These are phyloP conservation scores for Diorhabda elongata DNA, from an alignment of 1,140 invertebrate species.

Conservation along the genomic window DNA sequence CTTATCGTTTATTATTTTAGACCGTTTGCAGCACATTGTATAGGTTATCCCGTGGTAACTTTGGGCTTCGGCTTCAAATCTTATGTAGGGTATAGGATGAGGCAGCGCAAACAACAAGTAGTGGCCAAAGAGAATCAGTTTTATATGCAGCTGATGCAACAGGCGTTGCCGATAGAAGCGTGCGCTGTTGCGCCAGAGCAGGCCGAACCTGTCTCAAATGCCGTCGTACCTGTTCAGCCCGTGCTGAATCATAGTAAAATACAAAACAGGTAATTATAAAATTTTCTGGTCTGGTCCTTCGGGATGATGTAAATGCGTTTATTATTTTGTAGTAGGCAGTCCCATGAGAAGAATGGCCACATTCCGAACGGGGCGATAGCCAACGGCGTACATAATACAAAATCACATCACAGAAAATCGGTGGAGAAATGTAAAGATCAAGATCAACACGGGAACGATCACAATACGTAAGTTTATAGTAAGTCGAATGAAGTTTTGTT, in stretches of 20 bases:
- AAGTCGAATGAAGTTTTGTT: neutral
- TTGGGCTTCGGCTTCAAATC: constrained; percentile 96
- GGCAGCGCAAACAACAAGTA: constrained; percentile 87
- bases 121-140: constrained; percentile 95
- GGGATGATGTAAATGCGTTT: too few species aligned
- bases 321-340: constrained; percentile 7
- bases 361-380: constrained; percentile 42
- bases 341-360: constrained; percentile 43
- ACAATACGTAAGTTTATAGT: constrained; percentile 17
- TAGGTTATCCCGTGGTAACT: constrained; percentile 93
- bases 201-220: constrained; percentile 17
- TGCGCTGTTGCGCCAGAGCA: constrained; percentile 53
- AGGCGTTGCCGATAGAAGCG: constrained; percentile 80
- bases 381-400: constrained; percentile 31
- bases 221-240: constrained; percentile 17
- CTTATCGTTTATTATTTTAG: constrained; percentile 46
- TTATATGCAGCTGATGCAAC: constrained; percentile 86
- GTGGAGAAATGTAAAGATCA: constrained; percentile 43
- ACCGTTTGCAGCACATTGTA: constrained; percentile 98
- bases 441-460: constrained; percentile 34
- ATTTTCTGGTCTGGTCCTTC: neutral
- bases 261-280: constrained; percentile 2
- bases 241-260: constrained; percentile 37
- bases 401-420: constrained; percentile 41
- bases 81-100: constrained; percentile 82